phyloP scores from a whole-genome alignment of 2,797 vertebrate species.

The Gobio occitaniae region DNA sequence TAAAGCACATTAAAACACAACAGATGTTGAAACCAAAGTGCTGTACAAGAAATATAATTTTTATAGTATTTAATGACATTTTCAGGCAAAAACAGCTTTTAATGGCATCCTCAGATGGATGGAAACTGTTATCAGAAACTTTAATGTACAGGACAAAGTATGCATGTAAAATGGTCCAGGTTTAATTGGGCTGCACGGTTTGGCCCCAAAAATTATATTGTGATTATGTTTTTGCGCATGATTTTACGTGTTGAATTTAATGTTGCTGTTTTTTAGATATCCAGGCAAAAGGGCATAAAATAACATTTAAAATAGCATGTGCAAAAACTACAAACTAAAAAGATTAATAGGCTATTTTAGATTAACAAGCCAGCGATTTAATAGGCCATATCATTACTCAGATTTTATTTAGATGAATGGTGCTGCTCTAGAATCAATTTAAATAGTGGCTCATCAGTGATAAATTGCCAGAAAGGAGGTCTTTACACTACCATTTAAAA shows the following conservation, averaged over 20 bases:
- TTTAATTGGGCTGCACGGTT: background rate
- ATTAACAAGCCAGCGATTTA: background rate
- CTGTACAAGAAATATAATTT: too few relatives aligned
- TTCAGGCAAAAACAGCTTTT: background rate
- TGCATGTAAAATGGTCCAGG: background rate
- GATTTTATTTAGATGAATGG: background rate
- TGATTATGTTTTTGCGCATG: background rate
- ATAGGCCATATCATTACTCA: background rate
- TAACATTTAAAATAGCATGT: background rate
- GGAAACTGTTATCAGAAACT: background rate
- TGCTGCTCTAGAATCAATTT: background rate
- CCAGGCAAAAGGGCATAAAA: background rate
- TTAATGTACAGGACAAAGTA: background rate
- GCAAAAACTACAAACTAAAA: background rate
- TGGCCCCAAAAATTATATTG: background rate
- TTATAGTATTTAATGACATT: background rate
- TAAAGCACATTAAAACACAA: too few relatives aligned
- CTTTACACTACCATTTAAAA: background rate
- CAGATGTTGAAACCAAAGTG: too few relatives aligned
- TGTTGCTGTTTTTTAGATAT: background rate
- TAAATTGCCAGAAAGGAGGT: background rate
- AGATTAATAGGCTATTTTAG: background rate
- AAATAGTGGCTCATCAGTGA: background rate
- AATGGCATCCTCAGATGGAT: background rate
- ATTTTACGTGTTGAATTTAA: background rate